These are phyloP conservation scores for Trinorchestia longiramus DNA, from an alignment of 1,140 invertebrate species.

Conservation along the genomic window DNA sequence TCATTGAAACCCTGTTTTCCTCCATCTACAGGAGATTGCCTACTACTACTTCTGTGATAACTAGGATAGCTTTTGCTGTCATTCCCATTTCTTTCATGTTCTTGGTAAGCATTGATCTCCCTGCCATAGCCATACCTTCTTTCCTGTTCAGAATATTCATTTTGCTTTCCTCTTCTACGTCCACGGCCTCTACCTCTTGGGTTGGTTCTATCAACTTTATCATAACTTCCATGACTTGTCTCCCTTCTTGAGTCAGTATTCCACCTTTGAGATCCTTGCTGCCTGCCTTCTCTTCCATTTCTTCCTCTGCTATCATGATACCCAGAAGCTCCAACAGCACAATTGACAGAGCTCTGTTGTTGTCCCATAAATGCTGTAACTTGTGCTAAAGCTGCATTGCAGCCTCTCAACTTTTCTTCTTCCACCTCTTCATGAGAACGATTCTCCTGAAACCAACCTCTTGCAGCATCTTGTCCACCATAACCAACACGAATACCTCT, in stretches of 20 bases:
- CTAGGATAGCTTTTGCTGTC: conserved; percentile 38
- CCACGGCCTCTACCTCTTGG: conserved; percentile 55
- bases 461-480: background rate
- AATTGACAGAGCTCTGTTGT: background rate
- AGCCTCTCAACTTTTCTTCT: conserved; percentile 53
- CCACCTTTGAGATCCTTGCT: background rate
- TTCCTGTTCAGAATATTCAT: conserved; percentile 59
- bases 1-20: background rate
- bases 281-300: background rate
- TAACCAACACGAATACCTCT: background rate
- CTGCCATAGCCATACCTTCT: conserved; percentile 60
- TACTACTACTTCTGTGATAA: background rate
- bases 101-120: conserved; percentile 57
- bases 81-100: conserved; percentile 53
- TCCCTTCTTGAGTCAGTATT: background rate
- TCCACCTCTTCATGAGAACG: conserved; percentile 18
- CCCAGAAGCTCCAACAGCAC: background rate
- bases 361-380: conserved; percentile 60
- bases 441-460: conserved; percentile 36
- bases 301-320: background rate
- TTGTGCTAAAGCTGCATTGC: conserved; percentile 59
- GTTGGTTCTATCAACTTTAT: conserved; percentile 50
- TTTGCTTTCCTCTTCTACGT: conserved; percentile 55
- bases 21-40: conserved; percentile 1
- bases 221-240: background rate